phyloP scores from a whole-genome alignment of 2,888 invertebrate genomes.

The Dexiosoma caninum region DNA sequence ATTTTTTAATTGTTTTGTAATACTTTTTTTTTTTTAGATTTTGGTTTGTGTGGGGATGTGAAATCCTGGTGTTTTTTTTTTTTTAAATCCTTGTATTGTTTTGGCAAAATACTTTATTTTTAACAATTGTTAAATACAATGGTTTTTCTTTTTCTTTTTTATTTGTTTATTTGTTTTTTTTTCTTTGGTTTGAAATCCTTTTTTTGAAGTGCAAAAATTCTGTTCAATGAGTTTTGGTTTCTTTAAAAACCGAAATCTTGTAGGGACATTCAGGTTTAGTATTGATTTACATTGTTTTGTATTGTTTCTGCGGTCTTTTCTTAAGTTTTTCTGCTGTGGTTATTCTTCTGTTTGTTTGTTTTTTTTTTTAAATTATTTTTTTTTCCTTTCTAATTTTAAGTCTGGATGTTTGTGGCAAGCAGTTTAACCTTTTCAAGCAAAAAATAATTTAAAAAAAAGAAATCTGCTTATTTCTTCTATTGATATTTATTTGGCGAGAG shows the following conservation, averaged over 20 bases:
- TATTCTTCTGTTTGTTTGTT: slow-evolving; percentile 38
- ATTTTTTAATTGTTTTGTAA: slow-evolving; percentile 15
- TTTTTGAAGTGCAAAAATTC: slow-evolving; percentile 44
- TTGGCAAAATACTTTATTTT: slow-evolving; percentile 37
- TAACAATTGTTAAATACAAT: slow-evolving; percentile 54
- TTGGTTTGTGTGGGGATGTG: too few species aligned
- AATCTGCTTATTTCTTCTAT: slow-evolving; percentile 45
- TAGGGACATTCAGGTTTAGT: slow-evolving; percentile 32
- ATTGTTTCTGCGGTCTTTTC: slow-evolving; percentile 31
- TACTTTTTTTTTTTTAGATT: too few species aligned
- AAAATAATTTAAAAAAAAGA: too few species aligned
- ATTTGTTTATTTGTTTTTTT: background rate
- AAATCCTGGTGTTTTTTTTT: slow-evolving; percentile 37
- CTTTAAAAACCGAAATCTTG: slow-evolving; percentile 16
- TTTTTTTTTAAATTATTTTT: slow-evolving; percentile 30
- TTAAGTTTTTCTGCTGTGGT: slow-evolving; percentile 11
- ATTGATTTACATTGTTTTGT: slow-evolving; percentile 47
- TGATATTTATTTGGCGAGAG: slow-evolving; percentile 69
- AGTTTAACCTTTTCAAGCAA: background rate
- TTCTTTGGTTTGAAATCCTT: slow-evolving; percentile 24
- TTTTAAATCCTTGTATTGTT: slow-evolving; percentile 8
- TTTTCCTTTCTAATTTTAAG: background rate
- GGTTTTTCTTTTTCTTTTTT: background rate
- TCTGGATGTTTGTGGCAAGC: background rate
- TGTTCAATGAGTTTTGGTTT: slow-evolving; percentile 43